These are phyloP conservation scores for Tetragnatha versicolor DNA, from an alignment of 1,140 invertebrate species.

Conservation along the genomic window DNA sequence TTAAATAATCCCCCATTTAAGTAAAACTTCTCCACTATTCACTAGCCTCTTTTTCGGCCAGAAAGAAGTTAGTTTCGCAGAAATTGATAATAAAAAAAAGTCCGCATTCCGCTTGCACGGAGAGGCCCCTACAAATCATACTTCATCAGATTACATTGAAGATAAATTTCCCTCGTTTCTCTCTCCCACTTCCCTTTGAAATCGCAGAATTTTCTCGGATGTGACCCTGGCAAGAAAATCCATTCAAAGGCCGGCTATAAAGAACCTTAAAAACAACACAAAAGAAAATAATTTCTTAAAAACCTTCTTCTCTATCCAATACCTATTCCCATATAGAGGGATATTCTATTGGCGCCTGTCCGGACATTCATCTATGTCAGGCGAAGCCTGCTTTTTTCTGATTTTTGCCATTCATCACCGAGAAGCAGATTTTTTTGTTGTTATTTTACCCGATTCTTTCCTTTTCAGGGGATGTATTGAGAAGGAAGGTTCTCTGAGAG, in stretches of 20 bases:
- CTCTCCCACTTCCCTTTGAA: background rate
- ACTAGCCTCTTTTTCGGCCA: too few relatives aligned
- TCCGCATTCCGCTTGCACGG: too few relatives aligned
- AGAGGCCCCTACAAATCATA: background rate
- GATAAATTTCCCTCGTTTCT: slow-evolving; percentile 1
- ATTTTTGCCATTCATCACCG: slow-evolving; percentile 19
- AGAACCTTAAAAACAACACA: slow-evolving; percentile 11
- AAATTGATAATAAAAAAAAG: too few relatives aligned
- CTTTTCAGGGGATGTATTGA: slow-evolving; percentile 2
- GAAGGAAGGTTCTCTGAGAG: background rate
- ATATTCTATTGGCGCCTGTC: slow-evolving; percentile 15
- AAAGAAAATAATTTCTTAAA: slow-evolving; percentile 30
- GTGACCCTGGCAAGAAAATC: background rate
- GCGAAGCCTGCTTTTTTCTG: slow-evolving; percentile 20
- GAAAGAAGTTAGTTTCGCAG: too few relatives aligned
- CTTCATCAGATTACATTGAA: slow-evolving; percentile 21
- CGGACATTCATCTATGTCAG: slow-evolving; percentile 22
- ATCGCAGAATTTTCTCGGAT: background rate
- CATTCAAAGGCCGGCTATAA: background rate
- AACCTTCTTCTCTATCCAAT: background rate
- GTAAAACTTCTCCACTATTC: too few relatives aligned
- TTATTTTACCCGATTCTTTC: background rate
- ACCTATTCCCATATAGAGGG: background rate
- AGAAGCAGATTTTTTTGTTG: too few relatives aligned
- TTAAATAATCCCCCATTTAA: too few relatives aligned